Evolutionary conservation across 2,113 vertebrate genomes (phyloP), one percentile per base, ranked within the genome.

Genomic region (Phainopepla nitens): DNA sequence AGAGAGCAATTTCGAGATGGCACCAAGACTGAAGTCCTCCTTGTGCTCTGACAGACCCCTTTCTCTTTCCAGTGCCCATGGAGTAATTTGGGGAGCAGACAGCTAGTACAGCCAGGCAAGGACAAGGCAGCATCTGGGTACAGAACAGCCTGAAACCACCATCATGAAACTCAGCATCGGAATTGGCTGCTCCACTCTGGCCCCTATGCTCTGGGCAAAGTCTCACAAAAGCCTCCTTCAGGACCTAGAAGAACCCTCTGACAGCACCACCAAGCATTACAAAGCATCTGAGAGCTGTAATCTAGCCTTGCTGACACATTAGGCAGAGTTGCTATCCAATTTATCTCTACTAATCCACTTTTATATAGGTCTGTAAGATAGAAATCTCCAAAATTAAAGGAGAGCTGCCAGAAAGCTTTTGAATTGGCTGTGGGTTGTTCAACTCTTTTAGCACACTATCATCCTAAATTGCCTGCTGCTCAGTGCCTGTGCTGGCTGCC

Each of bases 371-470:
- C 93, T 94, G 87, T 92, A 93, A 96, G 90, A 88, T 29, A 88
- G 77, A 96, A 95, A 81, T 89, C 89, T 96, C 95, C 73, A 91
- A 97, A 98, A 96, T 95, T 78, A 93, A 97, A 94, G 70, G 91
- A 51, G 39, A 97, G 78, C 87, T 93, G 93, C 92, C 95, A 96
- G 94, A 98, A 97, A 97, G 97, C 96, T 97, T 98, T 96, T 96
- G 89, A 98, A 97, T 95, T 97, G 98, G 89, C 91, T 91, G 93
- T 79, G 92, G 95, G 64, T 66, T 89, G 77, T 87, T 94, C 27
- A n/a, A 25, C 84, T 91, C 76, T 91, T 97, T 91, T 94, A 95
- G 81, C 93, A 89, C 23, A 6, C 77, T 88, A 93, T 94, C 92
- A 92, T 84, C 76, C 77, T 94, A 94, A 97, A 97, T 97, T 95